phyloP scores from a whole-genome alignment of 2,888 invertebrate genomes.

The Masnerella sp. region DNA sequence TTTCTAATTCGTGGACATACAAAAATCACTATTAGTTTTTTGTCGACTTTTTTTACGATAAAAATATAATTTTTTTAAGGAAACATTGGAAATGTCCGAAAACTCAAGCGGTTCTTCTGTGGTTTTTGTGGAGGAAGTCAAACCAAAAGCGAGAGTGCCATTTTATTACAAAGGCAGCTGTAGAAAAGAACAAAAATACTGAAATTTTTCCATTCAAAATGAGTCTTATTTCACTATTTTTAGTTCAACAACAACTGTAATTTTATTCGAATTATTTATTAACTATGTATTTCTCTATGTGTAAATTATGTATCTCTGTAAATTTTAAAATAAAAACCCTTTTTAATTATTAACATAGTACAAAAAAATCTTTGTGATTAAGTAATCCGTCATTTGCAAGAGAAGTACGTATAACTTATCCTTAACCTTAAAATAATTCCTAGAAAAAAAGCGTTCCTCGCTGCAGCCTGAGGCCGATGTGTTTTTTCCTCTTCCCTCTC shows the following conservation, averaged over 20 bases:
- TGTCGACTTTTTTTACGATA: too few relatives aligned
- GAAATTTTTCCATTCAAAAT: neutral
- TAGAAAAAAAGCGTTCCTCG: conserved; percentile 40
- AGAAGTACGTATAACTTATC: conserved; percentile 27
- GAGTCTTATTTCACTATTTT: too few relatives aligned
- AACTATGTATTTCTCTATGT: too few relatives aligned
- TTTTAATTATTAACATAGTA: too few relatives aligned
- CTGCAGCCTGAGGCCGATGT: conserved; percentile 28
- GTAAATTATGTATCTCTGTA: too few relatives aligned
- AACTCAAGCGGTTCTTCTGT: conserved; percentile 1
- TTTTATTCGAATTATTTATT: neutral
- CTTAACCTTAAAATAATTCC: conserved; percentile 45
- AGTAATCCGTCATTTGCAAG: conserved; percentile 4
- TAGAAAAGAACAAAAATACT: neutral
- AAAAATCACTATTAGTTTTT: too few relatives aligned
- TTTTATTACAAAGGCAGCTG: conserved; percentile 13
- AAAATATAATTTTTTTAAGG: too few relatives aligned
- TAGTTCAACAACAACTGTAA: too few relatives aligned
- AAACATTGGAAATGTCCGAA: too few relatives aligned
- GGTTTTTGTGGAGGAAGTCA: neutral
- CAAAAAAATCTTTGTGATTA: too few relatives aligned
- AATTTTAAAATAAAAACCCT: neutral
- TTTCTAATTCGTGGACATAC: too few relatives aligned
- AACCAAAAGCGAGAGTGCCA: conserved; percentile 3
- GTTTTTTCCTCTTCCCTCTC: conserved; percentile 38